Base-by-base conservation (phyloP, 2,888 invertebrate species). In the Amitus sp. region DNA sequence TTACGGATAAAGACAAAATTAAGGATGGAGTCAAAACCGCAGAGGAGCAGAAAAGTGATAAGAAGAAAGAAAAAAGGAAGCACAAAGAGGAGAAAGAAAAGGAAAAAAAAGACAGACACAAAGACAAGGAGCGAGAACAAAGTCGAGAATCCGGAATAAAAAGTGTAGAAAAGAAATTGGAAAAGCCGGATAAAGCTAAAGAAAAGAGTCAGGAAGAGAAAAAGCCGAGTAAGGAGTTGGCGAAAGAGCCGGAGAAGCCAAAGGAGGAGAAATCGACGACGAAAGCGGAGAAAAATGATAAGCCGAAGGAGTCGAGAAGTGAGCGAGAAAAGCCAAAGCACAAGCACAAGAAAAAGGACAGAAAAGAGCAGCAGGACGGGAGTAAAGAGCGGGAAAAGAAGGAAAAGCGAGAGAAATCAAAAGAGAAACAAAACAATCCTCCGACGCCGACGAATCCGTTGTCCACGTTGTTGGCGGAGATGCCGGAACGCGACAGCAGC, bases 311-410 rank as follows among this genome's bases (percentile, higher is more conserved):
- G 10, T 59, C 70, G 0, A 78, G 77, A 33, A 69, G 53, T 7
- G 82, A 82, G 0, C 82, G 82, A 15, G 84, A 83, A 3, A 82
- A 79, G 47, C 81, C 82, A 20, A 85, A 85, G 62, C 85, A 86
- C 62, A 86, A 86, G 62, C 85, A 86, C 66, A 85, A 86, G 69
- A 85, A 86, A 66, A 84, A 84, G 62, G 85, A 86, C 10, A 81
- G 79, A 66, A 90, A 89, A 72, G 90, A 88, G 73, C 85, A 86
- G 51, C 85, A 88, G 73, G 89, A 89, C 13, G 86, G 87, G 70
- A 88, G 88, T 43, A 87, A 87, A 71, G 88, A 88, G 43, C 86
- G 87, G 68, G 88, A 87, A 23, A 79, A 74, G 37, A 78, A 74
- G 27, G 75, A 76, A 12, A 78, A 77, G 43, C 78, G 79, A 13